Base-by-base conservation (phyloP, 2,888 invertebrate genomes). In the Apamea anceps region DNA sequence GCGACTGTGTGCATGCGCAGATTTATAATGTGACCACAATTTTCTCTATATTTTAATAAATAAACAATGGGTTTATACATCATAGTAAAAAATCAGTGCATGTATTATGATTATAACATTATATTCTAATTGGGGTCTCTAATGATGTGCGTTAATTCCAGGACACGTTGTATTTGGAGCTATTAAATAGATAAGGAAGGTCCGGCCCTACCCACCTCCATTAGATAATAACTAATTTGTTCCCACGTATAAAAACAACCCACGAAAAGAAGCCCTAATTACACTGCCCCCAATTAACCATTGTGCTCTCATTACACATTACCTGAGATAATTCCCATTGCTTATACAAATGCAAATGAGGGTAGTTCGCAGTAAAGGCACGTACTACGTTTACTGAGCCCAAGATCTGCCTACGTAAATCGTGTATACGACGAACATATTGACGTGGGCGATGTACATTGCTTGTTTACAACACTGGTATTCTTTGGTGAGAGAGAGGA, bases 371-470 rank as follows among this genome's bases (percentile, higher is more conserved):
- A 93, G 91, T 91, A 89, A 75, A 77, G 87, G 89, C 96, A 95
- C 96, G 96, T 93, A 85, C 89, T 57, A 74, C 86, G 88, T 93
- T 94, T 92, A 93, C 92, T 84, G 89, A 90, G 89, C 89, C 87
- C 86, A 84, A 87, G 89, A 85, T 85, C 78, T 68, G 81, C 82
- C 77, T 82, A 86, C 80, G 77, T 80, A 80, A 81, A 86, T 84
- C 32, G 37, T 79, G 63, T 77, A 71, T 79, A 80, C 82, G 72
- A 68, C 68, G 88, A 86, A 84, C 81, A 87, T 89, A 88, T 89
- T 87, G 87, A 87, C 77, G 71, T 21, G 76, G 25, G 78, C 81
- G 76, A 74, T 84, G 79, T 90, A 85, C 89, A 89, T 84, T 88
- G 88, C 90, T 88, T 63, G 72, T 63, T 78, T 63, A 42, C 70